These are phyloP conservation scores for Oscheius sp. DNA, from an alignment of 1,140 invertebrate genomes.

Conservation along the genomic window DNA sequence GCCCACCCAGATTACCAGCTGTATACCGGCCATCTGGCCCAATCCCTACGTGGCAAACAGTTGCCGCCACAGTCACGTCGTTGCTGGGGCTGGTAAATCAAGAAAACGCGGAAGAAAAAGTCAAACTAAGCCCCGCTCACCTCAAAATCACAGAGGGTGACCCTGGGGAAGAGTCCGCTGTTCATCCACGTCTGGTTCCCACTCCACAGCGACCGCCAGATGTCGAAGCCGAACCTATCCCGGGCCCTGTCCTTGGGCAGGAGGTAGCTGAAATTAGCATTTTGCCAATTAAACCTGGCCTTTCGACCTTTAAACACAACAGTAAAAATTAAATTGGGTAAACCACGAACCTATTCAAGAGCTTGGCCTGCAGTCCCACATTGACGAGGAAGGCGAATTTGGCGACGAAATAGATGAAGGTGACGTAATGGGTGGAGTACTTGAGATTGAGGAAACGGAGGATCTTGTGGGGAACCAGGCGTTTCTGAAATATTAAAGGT, in stretches of 20 bases:
- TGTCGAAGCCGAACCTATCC: conserved; percentile 47
- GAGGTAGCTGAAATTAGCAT: conserved; percentile 43
- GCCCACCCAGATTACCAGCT: background rate
- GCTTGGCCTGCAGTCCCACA: conserved; percentile 41
- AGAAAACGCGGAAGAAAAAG: background rate
- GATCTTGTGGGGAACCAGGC: conserved; percentile 52
- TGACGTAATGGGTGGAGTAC: conserved; percentile 55
- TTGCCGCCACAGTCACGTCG: too few species aligned
- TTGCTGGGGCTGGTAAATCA: too few species aligned
- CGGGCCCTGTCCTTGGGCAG: conserved; percentile 32
- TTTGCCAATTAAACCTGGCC: background rate
- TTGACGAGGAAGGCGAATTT: conserved; percentile 56
- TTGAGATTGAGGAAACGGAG: conserved; percentile 56
- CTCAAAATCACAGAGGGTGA: conserved; percentile 66
- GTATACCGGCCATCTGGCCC: background rate
- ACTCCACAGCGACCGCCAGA: conserved; percentile 36
- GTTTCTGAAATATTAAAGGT: conserved; percentile 42
- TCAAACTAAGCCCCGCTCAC: conserved; percentile 51
- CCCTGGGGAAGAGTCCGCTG: conserved; percentile 63
- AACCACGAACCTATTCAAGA: conserved; percentile 42
- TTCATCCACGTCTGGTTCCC: conserved; percentile 58
- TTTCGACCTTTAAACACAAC: background rate
- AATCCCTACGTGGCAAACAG: too few species aligned
- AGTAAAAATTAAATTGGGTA: background rate
- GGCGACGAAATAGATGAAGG: conserved; percentile 53